Base-by-base conservation (phyloP, 2,888 invertebrate species). In the Euspilapteryx auroguttella region DNA sequence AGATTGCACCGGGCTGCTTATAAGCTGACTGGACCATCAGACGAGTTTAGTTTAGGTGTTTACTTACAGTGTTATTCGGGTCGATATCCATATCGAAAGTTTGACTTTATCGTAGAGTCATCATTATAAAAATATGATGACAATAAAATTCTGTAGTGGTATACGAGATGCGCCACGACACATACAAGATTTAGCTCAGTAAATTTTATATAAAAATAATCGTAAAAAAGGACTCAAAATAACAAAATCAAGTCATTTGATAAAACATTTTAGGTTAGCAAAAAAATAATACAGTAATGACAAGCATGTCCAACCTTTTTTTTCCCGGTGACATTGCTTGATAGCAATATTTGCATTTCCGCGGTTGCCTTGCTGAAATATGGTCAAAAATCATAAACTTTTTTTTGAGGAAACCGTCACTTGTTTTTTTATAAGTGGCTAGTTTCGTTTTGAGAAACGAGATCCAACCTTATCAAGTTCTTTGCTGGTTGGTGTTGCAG, bases 241-340 rank as follows among this genome's bases (percentile, higher is more conserved):
- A 61, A 47, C 53, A 63, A 55, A 64, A 66, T 75, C 63, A 75
- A 68, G 68, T 66, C 69, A 69, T 73, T 73, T 68, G 71, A 69
- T 63, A 63, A 73, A 73, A 73, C 75, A 75, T 75, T 75, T 75
- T 75, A 71, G 73, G 75, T 75, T 73, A 75, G 69, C 71, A 71
- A 75, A 75, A 71, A 71, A 69, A 69, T 69, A 47, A 62, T 73
- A 64, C 47, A 55, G 54, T 51, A 64, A 57, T 73, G 73, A 69
- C 75, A 65, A 58, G 45, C 63, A 69, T 71, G 73, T 69, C 71
- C 71, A 52, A 75, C 73, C 73, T 75, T 75, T 71, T 73, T 75
- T 65, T 71, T 75, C 69, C 68, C 62, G 53, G 44, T 73, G 73
- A 66, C 75, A 71, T 71, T 63, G 61, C 64, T 57, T 51, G 55